Conservation (phyloP, 2,797 vertebrate species). For the Hylomyscus alleni region DNA sequence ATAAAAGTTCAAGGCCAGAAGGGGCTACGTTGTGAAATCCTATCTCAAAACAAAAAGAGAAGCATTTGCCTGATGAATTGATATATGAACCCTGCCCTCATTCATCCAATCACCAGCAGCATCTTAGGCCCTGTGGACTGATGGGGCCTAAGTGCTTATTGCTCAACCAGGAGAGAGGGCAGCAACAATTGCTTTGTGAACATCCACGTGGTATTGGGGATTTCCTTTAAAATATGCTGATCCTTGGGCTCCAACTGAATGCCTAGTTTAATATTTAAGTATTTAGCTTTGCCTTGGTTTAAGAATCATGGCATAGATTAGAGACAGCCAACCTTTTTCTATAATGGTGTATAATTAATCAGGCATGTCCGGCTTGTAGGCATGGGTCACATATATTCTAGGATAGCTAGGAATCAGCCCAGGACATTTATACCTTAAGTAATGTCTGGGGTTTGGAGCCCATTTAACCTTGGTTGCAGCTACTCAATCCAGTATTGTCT, state of each 20-base stretch:
- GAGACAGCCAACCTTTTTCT: conserved; percentile 2
- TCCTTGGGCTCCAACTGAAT: conserved; percentile 7
- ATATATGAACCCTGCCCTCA: neutral
- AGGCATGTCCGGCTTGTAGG: neutral
- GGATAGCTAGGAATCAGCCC: neutral
- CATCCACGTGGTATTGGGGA: neutral
- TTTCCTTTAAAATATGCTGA: conserved; percentile 60
- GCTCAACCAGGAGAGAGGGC: neutral
- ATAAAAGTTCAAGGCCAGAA: neutral
- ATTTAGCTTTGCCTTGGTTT: conserved; percentile 11
- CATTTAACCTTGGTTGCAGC: neutral
- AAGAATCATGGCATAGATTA: conserved; percentile 6
- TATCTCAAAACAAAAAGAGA: neutral
- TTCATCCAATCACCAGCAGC: conserved; percentile 6
- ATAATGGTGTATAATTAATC: neutral
- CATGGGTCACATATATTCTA: neutral
- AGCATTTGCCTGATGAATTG: conserved; percentile 17
- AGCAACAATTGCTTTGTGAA: conserved; percentile 41
- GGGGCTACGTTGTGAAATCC: neutral
- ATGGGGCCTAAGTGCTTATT: too few relatives aligned
- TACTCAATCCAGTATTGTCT: neutral
- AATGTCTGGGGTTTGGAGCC: conserved; percentile 1
- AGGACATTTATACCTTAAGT: neutral
- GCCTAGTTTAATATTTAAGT: conserved; percentile 11
- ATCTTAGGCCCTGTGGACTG: neutral